A percentile compares a stretch with the other conserved stretches of the same genome.
Conservation (phyloP, 1,140 invertebrate genomes). For the Ips nitidus region DNA sequence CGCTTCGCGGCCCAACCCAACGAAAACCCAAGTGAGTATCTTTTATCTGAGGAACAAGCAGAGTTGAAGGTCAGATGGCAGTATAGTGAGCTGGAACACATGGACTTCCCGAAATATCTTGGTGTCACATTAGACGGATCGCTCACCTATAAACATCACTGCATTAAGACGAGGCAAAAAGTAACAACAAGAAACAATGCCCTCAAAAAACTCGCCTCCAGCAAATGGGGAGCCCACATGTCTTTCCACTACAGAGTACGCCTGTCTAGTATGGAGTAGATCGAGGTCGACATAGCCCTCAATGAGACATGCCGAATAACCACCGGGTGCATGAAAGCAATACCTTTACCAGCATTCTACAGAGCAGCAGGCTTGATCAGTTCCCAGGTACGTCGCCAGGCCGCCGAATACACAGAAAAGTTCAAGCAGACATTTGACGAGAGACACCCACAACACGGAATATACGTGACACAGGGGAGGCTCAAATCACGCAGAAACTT, state of each 20-base stretch:
- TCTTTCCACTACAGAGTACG: too few relatives aligned
- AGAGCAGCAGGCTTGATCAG: neutral
- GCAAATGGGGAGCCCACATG: too few relatives aligned
- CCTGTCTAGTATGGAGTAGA: too few relatives aligned
- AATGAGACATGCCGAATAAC: too few relatives aligned
- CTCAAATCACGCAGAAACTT: conserved; percentile 2
- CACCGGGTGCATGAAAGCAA: too few relatives aligned
- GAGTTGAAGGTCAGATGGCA: conserved; percentile 1
- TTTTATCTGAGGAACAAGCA: conserved; percentile 4
- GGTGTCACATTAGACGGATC: neutral
- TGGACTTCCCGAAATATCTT: neutral
- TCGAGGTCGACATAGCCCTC: too few relatives aligned
- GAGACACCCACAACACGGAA: neutral
- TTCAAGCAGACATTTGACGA: neutral
- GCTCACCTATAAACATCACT: conserved; percentile 1
- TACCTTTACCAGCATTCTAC: too few relatives aligned
- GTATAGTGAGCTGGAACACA: conserved; percentile 1
- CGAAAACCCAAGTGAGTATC: neutral
- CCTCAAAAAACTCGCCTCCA: too few relatives aligned
- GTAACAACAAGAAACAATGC: neutral
- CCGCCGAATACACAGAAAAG: conserved; percentile 1
- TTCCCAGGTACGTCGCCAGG: neutral
- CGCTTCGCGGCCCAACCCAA: neutral
- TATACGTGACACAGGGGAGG: neutral
- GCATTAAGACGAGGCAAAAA: conserved; percentile 6